Percentiles rank a stretch among this genome's conserved stretches.
Evolutionary conservation across 1,140 invertebrate species (phyloP).

Genomic region (Plectus sambesii): DNA sequence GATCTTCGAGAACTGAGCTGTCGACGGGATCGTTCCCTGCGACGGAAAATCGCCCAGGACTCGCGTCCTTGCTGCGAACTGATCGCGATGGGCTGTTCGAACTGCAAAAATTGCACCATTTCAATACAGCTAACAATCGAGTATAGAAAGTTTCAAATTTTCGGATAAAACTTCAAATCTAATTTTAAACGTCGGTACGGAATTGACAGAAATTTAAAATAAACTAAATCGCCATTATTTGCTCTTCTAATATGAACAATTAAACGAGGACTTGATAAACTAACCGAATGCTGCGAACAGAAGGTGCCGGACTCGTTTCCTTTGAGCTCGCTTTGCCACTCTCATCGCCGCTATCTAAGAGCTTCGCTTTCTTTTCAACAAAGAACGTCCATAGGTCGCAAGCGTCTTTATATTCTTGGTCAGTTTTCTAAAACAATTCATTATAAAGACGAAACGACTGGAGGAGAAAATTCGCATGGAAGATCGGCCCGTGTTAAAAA

Average conservation of each 20-base stretch:
- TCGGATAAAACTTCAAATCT: too few species aligned
- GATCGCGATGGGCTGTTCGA: neutral
- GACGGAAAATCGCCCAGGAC: neutral
- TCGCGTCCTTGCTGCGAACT: neutral
- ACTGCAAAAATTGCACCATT: neutral
- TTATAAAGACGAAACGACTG: conserved; percentile 1
- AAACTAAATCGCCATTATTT: neutral
- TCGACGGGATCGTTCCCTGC: neutral
- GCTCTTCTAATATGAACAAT: neutral
- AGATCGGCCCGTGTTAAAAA: too few species aligned
- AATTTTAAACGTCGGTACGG: too few species aligned
- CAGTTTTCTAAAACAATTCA: conserved; percentile 54
- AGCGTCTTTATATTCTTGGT: conserved; percentile 79
- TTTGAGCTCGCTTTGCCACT: neutral
- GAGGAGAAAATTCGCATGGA: conserved; percentile 6
- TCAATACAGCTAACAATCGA: neutral
- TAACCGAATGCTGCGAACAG: neutral
- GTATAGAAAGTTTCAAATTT: neutral
- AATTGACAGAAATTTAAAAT: too few species aligned
- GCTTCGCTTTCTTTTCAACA: conserved; percentile 46
- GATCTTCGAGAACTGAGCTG: conserved; percentile 21
- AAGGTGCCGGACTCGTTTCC: neutral
- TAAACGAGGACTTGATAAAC: too few species aligned
- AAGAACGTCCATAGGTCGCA: conserved; percentile 77
- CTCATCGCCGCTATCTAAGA: conserved; percentile 32